Base-by-base conservation (phyloP, 2,888 invertebrate species). In the Diabrotica balteata region DNA sequence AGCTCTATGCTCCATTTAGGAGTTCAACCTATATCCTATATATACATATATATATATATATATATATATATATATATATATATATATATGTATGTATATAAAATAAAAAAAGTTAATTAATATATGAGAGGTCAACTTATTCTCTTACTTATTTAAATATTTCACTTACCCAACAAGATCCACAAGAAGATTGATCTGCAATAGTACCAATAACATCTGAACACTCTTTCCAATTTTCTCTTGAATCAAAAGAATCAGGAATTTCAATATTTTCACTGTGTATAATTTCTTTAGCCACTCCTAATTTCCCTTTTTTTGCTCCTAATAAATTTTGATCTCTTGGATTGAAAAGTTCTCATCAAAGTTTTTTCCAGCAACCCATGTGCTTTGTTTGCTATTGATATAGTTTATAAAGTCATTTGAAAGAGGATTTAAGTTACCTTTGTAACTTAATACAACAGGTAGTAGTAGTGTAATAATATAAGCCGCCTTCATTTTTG, bases 151-250 rank as follows among this genome's bases (percentile, higher is more conserved):
- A 32, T 32, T 32, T 32, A 49, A 8, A 8, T 49, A 8, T 7
- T 7, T 11, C 3, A 57, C 74, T 78, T 81, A 88, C 88, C 95
- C 95, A 95, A 84, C 96, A 96, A 47, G 94, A 95, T 45, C 96
- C 96, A 82, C 96, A 96, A 9, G 91, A 90, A 4, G 93, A 93
- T 82, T 95, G 94, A 82, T 94, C 93, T 72, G 93, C 86, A 62
- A 95, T 88, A 84, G 93, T 91, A 59, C 86, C 86, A 75, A 96
- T 88, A 22, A 94, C 92, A 0, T 93, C 91, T 43, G 42, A 4
- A 79, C 96, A 96, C 76, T 92, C 80, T 0, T 93, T 89, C 95
- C 95, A 96, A 59, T 90, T 85, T 62, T 86, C 85, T 49, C 95
- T 87, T 0, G 95, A 85, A 85, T 96, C 95, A 81, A 96, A 96